These are phyloP conservation scores for Gymnorhina tibicen DNA, from an alignment of 2,113 vertebrate species.

Conservation along the genomic window DNA sequence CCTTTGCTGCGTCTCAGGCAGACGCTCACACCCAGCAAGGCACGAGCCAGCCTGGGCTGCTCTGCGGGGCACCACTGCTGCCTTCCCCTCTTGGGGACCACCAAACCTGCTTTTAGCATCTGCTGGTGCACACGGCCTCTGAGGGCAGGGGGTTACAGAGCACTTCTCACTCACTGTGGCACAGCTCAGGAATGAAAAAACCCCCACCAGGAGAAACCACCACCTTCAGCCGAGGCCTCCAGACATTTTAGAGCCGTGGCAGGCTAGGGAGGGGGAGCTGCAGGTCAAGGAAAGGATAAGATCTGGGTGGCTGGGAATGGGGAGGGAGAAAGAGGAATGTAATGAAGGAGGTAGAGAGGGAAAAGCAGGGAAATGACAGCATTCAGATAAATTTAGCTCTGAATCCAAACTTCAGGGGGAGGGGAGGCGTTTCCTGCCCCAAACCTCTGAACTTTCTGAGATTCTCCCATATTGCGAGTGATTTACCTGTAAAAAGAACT, in stretches of 20 bases:
- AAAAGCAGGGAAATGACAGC: conserved; percentile 52
- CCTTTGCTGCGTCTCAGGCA: not conserved
- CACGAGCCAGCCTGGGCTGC: not conserved
- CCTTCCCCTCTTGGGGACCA: not conserved
- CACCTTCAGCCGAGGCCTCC: not conserved
- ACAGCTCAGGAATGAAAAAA: not conserved
- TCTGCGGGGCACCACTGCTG: not conserved
- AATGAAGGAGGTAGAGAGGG: conserved; percentile 42
- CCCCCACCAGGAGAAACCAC: not conserved
- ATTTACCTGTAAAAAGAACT: conserved; percentile 46
- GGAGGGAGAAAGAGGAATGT: conserved; percentile 51
- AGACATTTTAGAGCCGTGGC: not conserved
- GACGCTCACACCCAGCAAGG: not conserved
- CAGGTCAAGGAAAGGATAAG: conserved; percentile 64
- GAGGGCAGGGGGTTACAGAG: not conserved
- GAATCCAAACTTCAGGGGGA: conserved; percentile 33
- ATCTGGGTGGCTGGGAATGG: conserved; percentile 42
- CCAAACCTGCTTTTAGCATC: not conserved
- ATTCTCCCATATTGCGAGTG: not conserved
- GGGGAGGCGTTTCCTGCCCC: conserved; percentile 33
- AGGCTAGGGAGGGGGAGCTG: conserved; percentile 50
- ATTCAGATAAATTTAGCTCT: conserved; percentile 64
- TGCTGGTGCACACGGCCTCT: not conserved
- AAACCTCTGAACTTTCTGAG: conserved; percentile 50
- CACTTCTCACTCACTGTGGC: accelerated